Percentiles rank a stretch among this genome's conserved stretches.
Evolutionary conservation across 2,113 vertebrate genomes (phyloP).

Genomic region (Alaudala cheleensis): DNA sequence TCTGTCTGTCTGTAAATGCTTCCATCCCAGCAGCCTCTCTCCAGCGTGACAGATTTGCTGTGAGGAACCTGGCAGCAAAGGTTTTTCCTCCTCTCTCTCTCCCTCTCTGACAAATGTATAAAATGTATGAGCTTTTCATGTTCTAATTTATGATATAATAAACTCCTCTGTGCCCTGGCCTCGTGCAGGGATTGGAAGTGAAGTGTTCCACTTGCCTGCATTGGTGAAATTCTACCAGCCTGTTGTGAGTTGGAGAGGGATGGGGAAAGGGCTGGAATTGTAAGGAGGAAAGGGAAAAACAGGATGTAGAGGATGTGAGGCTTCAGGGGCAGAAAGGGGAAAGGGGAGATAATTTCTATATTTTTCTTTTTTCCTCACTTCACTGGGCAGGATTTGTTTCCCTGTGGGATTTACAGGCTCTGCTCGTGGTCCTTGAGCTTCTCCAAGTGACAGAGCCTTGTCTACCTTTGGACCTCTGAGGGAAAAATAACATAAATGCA

Average conservation of each 20-base stretch:
- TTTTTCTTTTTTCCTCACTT: background rate
- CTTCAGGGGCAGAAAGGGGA: background rate
- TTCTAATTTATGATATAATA: conserved; percentile 62
- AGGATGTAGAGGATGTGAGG: background rate
- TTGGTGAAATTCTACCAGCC: background rate
- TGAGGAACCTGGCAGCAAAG: conserved; percentile 37
- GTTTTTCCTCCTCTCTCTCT: background rate
- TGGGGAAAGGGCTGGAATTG: background rate
- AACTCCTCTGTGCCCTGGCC: conserved; percentile 5
- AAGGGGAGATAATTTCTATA: background rate
- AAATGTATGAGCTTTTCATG: conserved; percentile 50
- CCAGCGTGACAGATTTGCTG: conserved; percentile 42
- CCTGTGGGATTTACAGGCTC: background rate
- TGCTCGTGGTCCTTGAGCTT: background rate
- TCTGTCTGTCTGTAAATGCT: conserved; percentile 51
- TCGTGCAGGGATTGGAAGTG: background rate
- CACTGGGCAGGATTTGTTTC: background rate
- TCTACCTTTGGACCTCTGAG: background rate
- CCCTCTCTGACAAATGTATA: conserved; percentile 47
- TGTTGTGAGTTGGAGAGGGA: background rate
- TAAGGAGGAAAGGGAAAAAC: background rate
- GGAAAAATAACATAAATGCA: background rate
- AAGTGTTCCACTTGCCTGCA: background rate
- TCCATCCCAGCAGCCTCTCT: conserved; percentile 41
- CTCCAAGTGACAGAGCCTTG: background rate